Base-by-base conservation (phyloP, 2,888 invertebrate genomes). In the Meloe dianella region DNA sequence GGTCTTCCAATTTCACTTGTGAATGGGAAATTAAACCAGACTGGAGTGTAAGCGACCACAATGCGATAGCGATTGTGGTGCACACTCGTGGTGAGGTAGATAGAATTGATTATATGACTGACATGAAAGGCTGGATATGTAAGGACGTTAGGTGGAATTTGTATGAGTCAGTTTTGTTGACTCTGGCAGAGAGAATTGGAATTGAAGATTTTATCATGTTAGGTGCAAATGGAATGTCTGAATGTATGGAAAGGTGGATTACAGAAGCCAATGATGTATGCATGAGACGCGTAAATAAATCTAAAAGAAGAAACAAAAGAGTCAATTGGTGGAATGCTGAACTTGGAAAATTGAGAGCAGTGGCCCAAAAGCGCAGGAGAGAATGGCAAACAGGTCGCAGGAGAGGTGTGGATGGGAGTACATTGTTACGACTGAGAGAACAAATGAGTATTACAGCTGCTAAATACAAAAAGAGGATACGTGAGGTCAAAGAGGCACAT, bases 1-100 rank as follows among this genome's bases (percentile, higher is more conserved):
- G 32, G 51, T 1, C 29, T 17, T 14, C 47, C 9, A n/a, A n/a
- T 2, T 22, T 8, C 4, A 10, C 12, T n/a, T n/a, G n/a, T 14
- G 41, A n/a, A 30, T 65, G 65, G 65, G 4, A n/a, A 5, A 58
- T 66, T 2, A 8, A 10, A 7, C 17, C 32, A 2, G 57, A 56
- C 14, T 47, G 57, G 57, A 41, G 58, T 12, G 32, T 41, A 0
- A 66, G 66, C 20, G 66, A 66, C 41, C 66, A 63, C 54, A 1
- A 41, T 64, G 17, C 4, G 14, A 10, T 5, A 4, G 17, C 6
- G 35, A 12, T 1, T n/a, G n/a, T 9, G 12, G 10, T 10, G 35
- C n/a, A n/a, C n/a, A n/a, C n/a, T n/a, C n/a, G n/a, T n/a, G n/a
- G n/a, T n/a, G n/a, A n/a, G n/a, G n/a, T n/a, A n/a, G n/a, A n/a